Evolutionary conservation across 2,113 vertebrate genomes (phyloP).

Genomic region (Gnathonemus longibarbis): DNA sequence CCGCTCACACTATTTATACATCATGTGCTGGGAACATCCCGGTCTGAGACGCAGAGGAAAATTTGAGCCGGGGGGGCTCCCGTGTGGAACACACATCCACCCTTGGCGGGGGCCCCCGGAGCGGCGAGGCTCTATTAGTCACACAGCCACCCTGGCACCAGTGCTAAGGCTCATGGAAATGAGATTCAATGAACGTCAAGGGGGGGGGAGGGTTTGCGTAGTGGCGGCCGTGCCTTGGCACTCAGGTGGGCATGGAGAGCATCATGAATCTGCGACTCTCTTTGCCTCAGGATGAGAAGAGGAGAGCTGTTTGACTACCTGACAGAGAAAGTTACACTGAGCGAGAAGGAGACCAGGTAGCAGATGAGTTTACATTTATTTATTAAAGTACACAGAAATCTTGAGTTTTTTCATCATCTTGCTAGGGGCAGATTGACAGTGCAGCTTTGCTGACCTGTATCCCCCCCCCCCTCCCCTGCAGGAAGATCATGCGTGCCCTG

Average conservation of each 20-base stretch:
- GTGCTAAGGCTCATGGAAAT: neutral
- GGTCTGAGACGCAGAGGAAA: neutral
- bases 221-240: neutral
- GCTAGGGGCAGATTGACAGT: neutral
- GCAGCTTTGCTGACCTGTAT: neutral
- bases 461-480: conserved; percentile 38
- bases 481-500: conserved; percentile 88
- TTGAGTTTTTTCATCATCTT: neutral
- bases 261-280: neutral
- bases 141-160: neutral
- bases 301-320: conserved; percentile 98
- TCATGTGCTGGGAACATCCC: neutral
- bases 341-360: conserved; percentile 94
- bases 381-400: neutral
- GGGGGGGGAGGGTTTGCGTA: neutral
- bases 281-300: conserved; percentile 78
- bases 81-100: neutral
- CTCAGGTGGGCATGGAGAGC: neutral
- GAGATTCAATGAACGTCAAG: neutral
- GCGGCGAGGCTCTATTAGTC: neutral
- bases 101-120: neutral
- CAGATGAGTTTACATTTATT: neutral
- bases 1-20: neutral
- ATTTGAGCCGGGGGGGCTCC: neutral
- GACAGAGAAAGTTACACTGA: conserved; percentile 91